phyloP scores from a whole-genome alignment of 2,113 vertebrate species.

The Carollia perspicillata region DNA sequence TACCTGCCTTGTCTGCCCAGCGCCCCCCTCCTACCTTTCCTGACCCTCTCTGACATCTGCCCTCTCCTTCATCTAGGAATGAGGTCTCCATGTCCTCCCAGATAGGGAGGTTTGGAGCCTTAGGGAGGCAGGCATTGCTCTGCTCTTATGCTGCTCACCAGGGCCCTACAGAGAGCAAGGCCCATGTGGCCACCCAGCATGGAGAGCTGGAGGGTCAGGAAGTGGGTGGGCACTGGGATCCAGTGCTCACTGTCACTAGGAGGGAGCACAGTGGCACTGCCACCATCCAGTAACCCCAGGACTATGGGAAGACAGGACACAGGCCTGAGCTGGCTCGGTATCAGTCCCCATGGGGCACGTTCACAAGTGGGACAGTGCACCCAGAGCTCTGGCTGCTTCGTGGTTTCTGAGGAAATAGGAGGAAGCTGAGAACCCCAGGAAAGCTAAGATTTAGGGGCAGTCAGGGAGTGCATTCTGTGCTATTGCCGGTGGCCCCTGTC shows the following conservation, averaged over 20 bases:
- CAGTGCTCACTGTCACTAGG: not conserved
- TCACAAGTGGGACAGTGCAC: not conserved
- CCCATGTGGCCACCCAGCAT: not conserved
- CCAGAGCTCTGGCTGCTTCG: not conserved
- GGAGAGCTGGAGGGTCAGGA: fast-evolving
- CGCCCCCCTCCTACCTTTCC: not conserved
- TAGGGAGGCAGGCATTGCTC: not conserved
- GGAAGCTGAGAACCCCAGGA: not conserved
- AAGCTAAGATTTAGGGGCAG: not conserved
- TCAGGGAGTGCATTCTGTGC: not conserved
- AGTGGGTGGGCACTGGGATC: not conserved
- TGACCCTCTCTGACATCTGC: not conserved
- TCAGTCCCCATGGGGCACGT: not conserved
- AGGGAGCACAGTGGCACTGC: not conserved
- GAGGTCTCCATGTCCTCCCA: not conserved
- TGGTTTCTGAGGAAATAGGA: not conserved
- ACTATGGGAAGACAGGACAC: not conserved
- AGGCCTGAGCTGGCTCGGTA: not conserved
- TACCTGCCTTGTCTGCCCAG: not conserved
- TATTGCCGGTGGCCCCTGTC: fast-evolving
- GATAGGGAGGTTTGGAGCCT: not conserved
- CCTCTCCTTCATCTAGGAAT: not conserved
- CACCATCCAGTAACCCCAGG: not conserved
- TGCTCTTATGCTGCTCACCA: not conserved
- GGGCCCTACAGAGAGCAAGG: fast-evolving